Evolutionary conservation across 1,140 invertebrate genomes (phyloP).

Genomic region (Bacillus rossius): DNA sequence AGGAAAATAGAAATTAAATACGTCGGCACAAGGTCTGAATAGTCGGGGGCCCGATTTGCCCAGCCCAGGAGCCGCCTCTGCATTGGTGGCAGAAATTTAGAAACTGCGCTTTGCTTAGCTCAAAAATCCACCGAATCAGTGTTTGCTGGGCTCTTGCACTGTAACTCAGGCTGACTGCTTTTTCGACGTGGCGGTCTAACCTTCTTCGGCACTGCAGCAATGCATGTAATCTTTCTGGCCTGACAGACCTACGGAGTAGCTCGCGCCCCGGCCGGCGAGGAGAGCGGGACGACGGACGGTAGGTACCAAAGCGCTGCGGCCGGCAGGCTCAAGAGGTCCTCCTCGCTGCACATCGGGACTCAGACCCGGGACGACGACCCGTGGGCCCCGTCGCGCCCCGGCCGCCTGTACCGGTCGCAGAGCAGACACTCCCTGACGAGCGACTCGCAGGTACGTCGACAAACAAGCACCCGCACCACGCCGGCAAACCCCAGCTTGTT

Average conservation of each 20-base stretch:
- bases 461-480: not conserved
- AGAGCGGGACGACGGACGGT: not conserved
- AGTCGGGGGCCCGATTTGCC: too few species aligned
- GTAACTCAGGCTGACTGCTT: too few species aligned
- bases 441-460: slow-evolving; percentile 50
- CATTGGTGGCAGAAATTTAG: too few species aligned
- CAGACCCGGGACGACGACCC: slow-evolving; percentile 12
- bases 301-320: not conserved
- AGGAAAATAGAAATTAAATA: too few species aligned
- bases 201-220: too few species aligned
- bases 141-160: too few species aligned
- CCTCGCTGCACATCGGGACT: slow-evolving; percentile 40
- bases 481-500: too few species aligned
- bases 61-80: too few species aligned
- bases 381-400: slow-evolving; percentile 10
- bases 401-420: slow-evolving; percentile 44
- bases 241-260: slow-evolving; percentile 28
- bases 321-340: slow-evolving; percentile 41
- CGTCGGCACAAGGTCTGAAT: too few species aligned
- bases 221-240: slow-evolving; percentile 10
- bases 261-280: not conserved
- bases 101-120: too few species aligned
- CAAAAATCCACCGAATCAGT: too few species aligned
- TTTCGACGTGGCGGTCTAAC: too few species aligned
- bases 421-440: slow-evolving; percentile 57